phyloP scores from a whole-genome alignment of 2,113 vertebrate genomes.

The Microtus oregoni region DNA sequence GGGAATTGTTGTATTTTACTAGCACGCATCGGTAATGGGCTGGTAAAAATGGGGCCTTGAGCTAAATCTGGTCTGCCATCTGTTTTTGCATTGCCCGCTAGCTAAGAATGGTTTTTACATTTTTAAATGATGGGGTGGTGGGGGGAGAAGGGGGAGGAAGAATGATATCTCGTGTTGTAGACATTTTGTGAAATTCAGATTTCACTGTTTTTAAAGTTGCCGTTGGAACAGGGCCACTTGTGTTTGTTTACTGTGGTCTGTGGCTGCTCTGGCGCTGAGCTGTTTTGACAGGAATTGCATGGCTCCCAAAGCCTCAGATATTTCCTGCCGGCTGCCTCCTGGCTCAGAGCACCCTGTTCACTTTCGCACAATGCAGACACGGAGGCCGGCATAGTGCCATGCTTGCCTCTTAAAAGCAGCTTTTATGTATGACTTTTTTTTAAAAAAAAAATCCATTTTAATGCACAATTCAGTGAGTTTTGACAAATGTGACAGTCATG shows the following conservation, averaged over 20 bases:
- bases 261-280: background rate
- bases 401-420: conserved; percentile 4
- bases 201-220: background rate
- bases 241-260: background rate
- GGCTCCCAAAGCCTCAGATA: background rate
- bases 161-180: conserved; percentile 18
- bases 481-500: conserved; percentile 29
- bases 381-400: background rate
- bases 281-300: background rate
- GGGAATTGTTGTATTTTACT: conserved; percentile 35
- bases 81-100: conserved; percentile 41
- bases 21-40: conserved; percentile 10
- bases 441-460: conserved; percentile 14
- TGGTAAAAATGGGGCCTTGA: conserved; percentile 38
- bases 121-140: background rate
- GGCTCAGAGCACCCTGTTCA: background rate
- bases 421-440: background rate
- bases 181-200: conserved; percentile 59
- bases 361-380: background rate
- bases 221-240: background rate
- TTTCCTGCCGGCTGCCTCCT: background rate
- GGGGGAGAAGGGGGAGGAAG: background rate
- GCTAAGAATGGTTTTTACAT: conserved; percentile 37
- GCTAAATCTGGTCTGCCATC: conserved; percentile 64
- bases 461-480: background rate